A percentile compares a stretch with the other conserved stretches of the same genome.
These are phyloP conservation scores for Cephus spinipes DNA, from an alignment of 2,888 invertebrate genomes.

Conservation along the genomic window DNA sequence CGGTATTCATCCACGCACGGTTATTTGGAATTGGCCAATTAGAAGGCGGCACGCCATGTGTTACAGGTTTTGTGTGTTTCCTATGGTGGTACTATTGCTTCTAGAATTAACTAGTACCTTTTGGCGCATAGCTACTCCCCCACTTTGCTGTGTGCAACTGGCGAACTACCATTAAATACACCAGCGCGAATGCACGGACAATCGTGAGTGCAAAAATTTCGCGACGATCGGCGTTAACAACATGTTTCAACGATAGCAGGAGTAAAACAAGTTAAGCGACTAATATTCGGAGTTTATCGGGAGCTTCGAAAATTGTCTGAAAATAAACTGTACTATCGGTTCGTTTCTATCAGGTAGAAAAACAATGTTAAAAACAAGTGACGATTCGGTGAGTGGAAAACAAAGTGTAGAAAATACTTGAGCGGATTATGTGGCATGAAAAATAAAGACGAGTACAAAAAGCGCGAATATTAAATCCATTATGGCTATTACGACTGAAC, in stretches of 20 bases:
- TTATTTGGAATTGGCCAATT: not conserved
- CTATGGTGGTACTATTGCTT: not conserved
- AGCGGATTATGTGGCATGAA: not conserved
- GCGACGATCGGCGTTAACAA: not conserved
- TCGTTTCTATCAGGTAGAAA: not conserved
- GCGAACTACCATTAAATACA: not conserved
- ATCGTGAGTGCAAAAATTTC: not conserved
- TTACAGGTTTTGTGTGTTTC: not conserved
- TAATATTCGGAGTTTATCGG: not conserved
- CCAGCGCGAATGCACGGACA: not conserved
- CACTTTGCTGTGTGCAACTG: not conserved
- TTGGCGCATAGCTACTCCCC: not conserved
- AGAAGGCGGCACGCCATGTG: not conserved
- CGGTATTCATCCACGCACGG: not conserved
- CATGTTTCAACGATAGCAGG: not conserved
- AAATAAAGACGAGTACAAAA: not conserved
- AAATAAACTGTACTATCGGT: not conserved
- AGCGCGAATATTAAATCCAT: not conserved
- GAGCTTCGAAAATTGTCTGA: not conserved
- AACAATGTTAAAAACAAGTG: not conserved
- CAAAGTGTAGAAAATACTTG: not conserved
- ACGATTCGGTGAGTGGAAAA: not conserved
- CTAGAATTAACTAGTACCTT: not conserved
- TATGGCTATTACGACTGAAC: not conserved
- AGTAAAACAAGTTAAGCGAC: not conserved